Conservation (phyloP, 2,888 invertebrate genomes). For the Cataglyphis cursor region DNA sequence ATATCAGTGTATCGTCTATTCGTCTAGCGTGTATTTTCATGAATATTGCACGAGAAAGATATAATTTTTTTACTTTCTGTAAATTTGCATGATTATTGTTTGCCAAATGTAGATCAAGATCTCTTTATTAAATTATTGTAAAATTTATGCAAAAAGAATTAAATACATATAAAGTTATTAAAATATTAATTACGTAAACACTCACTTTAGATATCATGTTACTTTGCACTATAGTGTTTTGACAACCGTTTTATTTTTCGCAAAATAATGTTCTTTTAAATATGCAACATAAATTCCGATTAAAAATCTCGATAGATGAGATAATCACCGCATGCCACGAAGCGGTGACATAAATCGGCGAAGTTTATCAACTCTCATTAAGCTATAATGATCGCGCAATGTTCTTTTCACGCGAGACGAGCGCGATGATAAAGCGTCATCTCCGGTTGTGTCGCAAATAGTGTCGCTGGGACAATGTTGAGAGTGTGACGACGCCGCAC, state of each 20-base stretch:
- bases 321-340: background rate
- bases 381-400: constrained; percentile 38
- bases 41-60: constrained; percentile 30
- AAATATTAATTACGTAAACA: background rate
- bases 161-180: background rate
- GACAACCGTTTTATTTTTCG: constrained; percentile 1
- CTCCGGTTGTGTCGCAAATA: constrained; percentile 61
- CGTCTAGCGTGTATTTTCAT: background rate
- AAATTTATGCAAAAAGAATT: background rate
- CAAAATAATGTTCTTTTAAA: constrained; percentile 9
- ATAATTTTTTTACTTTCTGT: constrained; percentile 6
- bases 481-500: constrained; percentile 50
- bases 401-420: constrained; percentile 37
- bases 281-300: background rate
- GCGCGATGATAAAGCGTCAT: constrained; percentile 63
- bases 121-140: background rate
- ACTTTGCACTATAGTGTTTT: background rate
- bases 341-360: constrained; percentile 6
- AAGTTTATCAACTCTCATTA: constrained; percentile 53
- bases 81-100: background rate
- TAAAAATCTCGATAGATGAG: constrained; percentile 17
- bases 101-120: background rate
- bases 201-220: constrained; percentile 2
- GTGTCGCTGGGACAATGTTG: constrained; percentile 64
- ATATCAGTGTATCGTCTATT: constrained; percentile 17